phyloP scores from a whole-genome alignment of 2,888 invertebrate genomes.

The Standfussiana lucernea region DNA sequence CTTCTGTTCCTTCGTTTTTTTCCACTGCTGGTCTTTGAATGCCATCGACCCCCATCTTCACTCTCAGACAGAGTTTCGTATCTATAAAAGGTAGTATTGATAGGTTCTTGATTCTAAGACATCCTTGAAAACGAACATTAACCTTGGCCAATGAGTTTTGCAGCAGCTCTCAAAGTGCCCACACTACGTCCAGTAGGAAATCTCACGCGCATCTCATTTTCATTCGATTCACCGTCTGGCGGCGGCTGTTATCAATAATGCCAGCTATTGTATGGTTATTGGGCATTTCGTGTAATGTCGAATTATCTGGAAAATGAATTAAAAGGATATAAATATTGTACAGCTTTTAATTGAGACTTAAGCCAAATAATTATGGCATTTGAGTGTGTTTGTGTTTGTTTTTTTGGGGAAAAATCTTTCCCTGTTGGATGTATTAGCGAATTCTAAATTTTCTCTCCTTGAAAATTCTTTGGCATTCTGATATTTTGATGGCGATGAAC shows the following conservation, averaged over 20 bases:
- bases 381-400: background rate
- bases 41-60: too few species aligned
- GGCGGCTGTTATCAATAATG: conserved; percentile 64
- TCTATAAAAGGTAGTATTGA: background rate
- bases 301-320: conserved; percentile 33
- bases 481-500: background rate
- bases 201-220: conserved; percentile 75
- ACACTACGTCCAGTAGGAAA: conserved; percentile 68
- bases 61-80: background rate
- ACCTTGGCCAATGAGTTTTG: background rate
- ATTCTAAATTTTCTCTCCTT: background rate
- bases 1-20: background rate
- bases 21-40: background rate
- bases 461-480: background rate
- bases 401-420: background rate
- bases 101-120: background rate
- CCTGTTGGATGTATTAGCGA: background rate
- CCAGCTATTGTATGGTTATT: conserved; percentile 71
- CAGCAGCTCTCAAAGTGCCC: conserved; percentile 57
- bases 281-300: conserved; percentile 37
- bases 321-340: conserved; percentile 9
- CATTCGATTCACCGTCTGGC: conserved; percentile 68
- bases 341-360: background rate
- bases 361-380: background rate
- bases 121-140: background rate